Percentiles rank a stretch among this genome's conserved stretches.
Evolutionary conservation across 2,113 vertebrate genomes (phyloP).

Genomic region (Sinocyclocheilus anophthalmus): DNA sequence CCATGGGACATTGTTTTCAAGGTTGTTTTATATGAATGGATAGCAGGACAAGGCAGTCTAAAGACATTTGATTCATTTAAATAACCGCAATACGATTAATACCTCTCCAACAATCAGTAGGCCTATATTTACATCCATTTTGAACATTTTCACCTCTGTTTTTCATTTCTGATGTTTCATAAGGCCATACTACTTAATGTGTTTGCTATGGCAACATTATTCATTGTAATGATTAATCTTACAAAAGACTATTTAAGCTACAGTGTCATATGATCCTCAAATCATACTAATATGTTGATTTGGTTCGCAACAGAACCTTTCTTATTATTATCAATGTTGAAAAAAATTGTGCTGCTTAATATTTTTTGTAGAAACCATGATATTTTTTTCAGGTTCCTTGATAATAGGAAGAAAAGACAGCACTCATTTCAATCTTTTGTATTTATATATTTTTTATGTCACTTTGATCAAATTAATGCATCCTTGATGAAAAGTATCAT

Average conservation of each 20-base stretch:
- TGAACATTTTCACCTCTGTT: background rate
- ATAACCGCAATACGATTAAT: background rate
- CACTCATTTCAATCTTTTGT: too few relatives aligned
- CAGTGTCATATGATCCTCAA: background rate
- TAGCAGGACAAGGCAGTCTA: background rate
- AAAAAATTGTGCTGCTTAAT: too few relatives aligned
- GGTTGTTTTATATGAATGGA: background rate
- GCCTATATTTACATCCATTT: background rate
- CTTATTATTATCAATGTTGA: background rate
- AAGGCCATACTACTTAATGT: background rate
- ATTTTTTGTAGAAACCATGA: too few relatives aligned
- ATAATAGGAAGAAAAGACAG: too few relatives aligned
- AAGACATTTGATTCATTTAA: background rate
- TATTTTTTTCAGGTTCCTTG: too few relatives aligned
- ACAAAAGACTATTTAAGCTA: background rate
- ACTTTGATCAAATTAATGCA: too few relatives aligned
- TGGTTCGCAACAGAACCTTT: background rate
- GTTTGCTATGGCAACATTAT: background rate
- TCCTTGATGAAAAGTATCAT: too few relatives aligned
- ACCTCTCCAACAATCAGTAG: background rate
- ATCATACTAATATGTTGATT: background rate
- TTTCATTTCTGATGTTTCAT: background rate
- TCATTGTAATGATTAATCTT: background rate
- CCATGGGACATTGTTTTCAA: too few relatives aligned
- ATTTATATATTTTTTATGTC: too few relatives aligned